Evolutionary conservation across 2,113 vertebrate genomes (phyloP).

Genomic region (Callocephalon fimbriatum): DNA sequence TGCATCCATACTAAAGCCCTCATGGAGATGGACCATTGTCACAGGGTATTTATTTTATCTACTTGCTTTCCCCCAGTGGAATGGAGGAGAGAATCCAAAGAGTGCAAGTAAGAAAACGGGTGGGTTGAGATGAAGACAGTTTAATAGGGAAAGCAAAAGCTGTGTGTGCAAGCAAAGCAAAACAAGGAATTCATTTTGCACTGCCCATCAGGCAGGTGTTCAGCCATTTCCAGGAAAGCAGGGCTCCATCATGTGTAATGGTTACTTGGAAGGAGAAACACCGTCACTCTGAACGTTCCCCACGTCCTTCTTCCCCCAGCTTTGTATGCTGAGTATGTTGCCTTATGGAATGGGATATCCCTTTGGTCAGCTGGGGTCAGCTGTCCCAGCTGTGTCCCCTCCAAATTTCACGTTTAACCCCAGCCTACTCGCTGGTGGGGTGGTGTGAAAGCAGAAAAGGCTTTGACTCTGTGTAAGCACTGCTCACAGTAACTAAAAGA

Average conservation of each 20-base stretch:
- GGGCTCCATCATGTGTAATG: rapidly evolving
- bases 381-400: not conserved
- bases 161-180: not conserved
- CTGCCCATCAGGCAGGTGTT: not conserved
- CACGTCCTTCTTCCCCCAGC: not conserved
- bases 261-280: not conserved
- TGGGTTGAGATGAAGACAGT: not conserved
- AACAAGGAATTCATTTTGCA: not conserved
- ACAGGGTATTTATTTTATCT: not conserved
- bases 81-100: not conserved
- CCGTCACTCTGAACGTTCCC: not conserved
- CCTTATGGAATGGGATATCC: not conserved
- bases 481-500: not conserved
- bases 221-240: not conserved
- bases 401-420: not conserved
- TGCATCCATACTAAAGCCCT: not conserved
- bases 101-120: not conserved
- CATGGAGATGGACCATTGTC: not conserved
- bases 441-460: not conserved
- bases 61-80: not conserved
- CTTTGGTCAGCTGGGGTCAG: not conserved
- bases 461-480: not conserved
- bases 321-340: not conserved
- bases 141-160: not conserved
- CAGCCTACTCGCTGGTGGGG: not conserved